A percentile compares a stretch with the other conserved stretches of the same genome.
phyloP scores from a whole-genome alignment of 2,888 invertebrate species.

The Ichneumoninae sp. region DNA sequence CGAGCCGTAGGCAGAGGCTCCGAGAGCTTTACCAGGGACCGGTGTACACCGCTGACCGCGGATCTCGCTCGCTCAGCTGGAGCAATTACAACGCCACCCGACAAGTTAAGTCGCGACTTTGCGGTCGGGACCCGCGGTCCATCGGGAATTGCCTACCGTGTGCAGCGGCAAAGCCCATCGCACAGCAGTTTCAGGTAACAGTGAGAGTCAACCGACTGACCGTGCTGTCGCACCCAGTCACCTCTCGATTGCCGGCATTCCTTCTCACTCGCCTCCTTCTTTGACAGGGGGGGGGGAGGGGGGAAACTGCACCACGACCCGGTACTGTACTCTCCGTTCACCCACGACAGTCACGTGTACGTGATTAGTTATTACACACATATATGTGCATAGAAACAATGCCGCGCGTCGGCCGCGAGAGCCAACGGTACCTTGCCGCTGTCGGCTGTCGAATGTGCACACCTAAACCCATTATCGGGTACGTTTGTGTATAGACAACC shows the following conservation, averaged over 20 bases:
- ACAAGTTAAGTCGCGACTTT: slow-evolving; percentile 64
- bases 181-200: slow-evolving; percentile 9
- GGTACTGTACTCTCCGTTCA: slow-evolving; percentile 56
- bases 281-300: slow-evolving; percentile 1
- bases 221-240: slow-evolving; percentile 43
- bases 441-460: slow-evolving; percentile 53
- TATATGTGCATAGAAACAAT: slow-evolving; percentile 52
- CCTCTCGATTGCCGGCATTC: slow-evolving; percentile 42
- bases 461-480: slow-evolving; percentile 55
- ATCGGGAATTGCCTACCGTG: slow-evolving; percentile 51
- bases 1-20: slow-evolving; percentile 1
- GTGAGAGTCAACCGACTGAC: slow-evolving; percentile 22
- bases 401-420: slow-evolving; percentile 40
- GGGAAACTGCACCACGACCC: slow-evolving; percentile 48
- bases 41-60: slow-evolving; percentile 50
- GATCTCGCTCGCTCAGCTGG: slow-evolving; percentile 53
- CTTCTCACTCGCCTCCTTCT: slow-evolving; percentile 35
- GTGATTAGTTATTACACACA: slow-evolving; percentile 62
- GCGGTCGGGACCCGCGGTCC: slow-evolving; percentile 60
- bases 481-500: slow-evolving; percentile 20
- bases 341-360: slow-evolving; percentile 63
- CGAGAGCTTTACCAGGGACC: neutral
- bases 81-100: slow-evolving; percentile 67
- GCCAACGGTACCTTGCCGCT: slow-evolving; percentile 9
- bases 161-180: slow-evolving; percentile 16